Base-by-base conservation (phyloP, 1,140 invertebrate species). In the Drosophila athabasca region DNA sequence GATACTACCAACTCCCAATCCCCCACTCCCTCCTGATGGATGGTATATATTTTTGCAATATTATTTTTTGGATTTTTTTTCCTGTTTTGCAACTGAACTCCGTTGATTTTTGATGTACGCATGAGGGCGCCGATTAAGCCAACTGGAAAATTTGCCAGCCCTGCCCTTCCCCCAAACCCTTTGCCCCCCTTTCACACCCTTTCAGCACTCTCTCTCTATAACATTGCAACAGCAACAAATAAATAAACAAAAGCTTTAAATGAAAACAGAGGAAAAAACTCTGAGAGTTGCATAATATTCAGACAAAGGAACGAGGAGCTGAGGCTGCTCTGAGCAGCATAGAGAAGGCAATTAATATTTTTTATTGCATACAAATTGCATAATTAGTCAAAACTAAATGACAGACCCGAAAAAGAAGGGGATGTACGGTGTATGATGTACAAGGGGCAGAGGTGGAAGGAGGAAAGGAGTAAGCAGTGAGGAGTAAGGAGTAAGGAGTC, bases 331-430 rank as follows among this genome's bases (percentile, higher is more conserved):
- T n/a, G 13, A 74, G 50, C 41, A 48, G 15, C 41, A 57, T 51
- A 58, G 59, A 8, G 45, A 43, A 50, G 50, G 64, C 48, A 87
- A 87, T 82, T 81, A 87, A 87, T 85, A 78, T 87, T 87, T 76
- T 85, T 85, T 64, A 85, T 87, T 87, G 74, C 78, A 82, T 87
- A 85, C 82, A 85, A 87, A 85, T 85, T 81, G 82, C 69, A 78
- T 85, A 85, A 85, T 85, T 85, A 87, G 82, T 85, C 82, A 87
- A 87, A 78, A 60, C 62, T 77, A 84, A 84, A 80, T 85, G 80
- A 76, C 80, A 60, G 55, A 74, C 49, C 62, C 55, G 45, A 50
- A 76, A 65, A 61, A 15, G 54, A 48, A 62, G 77, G 61, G 82
- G 65, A 65, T 59, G 57, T 35, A 26, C n/a, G 65, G 62, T 59